Conservation (phyloP, 2,888 invertebrate species). For the Hymenopus coronatus region DNA sequence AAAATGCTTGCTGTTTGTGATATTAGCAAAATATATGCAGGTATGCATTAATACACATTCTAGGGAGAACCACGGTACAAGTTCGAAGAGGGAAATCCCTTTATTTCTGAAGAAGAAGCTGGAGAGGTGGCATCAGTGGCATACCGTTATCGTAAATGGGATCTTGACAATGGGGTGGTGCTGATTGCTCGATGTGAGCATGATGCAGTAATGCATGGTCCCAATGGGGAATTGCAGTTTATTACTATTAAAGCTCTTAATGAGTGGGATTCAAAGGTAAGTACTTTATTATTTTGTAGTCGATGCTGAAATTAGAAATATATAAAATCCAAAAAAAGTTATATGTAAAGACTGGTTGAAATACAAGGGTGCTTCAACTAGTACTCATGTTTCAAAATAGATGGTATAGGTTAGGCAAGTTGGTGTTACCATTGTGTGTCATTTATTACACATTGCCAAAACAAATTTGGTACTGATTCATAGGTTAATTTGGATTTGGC, state of each 20-base stretch:
- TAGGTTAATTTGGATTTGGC: no score
- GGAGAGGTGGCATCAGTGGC: slow-evolving; percentile 93
- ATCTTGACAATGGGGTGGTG: slow-evolving; percentile 88
- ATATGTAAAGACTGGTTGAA: no score
- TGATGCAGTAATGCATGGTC: slow-evolving; percentile 88
- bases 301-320: no score
- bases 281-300: background rate
- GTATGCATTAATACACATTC: slow-evolving; percentile 31
- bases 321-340: no score
- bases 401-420: no score
- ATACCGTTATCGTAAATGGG: slow-evolving; percentile 96
- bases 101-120: slow-evolving; percentile 88
- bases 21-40: no score
- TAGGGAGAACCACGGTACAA: slow-evolving; percentile 79
- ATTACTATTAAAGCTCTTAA: slow-evolving; percentile 95
- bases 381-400: no score
- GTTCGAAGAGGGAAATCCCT: slow-evolving; percentile 90
- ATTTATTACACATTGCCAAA: no score
- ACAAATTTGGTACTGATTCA: no score
- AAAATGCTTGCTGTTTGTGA: no score
- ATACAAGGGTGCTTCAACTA: no score
- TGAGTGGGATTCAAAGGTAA: slow-evolving; percentile 94
- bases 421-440: no score
- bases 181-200: slow-evolving; percentile 94
- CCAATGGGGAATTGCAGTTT: slow-evolving; percentile 87